phyloP scores from a whole-genome alignment of 2,797 vertebrate genomes.

The Steatocranus sp. region DNA sequence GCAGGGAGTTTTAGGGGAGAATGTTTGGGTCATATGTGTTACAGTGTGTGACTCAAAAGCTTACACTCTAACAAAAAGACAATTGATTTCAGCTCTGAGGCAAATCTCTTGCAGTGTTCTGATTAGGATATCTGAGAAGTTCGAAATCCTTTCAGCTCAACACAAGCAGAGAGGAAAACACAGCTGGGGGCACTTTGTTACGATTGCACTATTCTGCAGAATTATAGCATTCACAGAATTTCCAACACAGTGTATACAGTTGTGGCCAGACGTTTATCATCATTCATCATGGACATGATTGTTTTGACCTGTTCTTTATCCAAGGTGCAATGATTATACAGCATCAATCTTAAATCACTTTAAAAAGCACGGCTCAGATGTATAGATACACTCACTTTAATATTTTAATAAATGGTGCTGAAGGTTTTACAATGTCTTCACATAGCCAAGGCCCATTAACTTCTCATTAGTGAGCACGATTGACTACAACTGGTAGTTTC shows the following conservation, averaged over 20 bases:
- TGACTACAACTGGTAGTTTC: background rate
- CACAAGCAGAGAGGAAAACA: slow-evolving; percentile 1
- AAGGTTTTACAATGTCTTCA: background rate
- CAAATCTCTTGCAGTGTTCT: slow-evolving; percentile 49
- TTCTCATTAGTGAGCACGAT: background rate
- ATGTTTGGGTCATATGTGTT: slow-evolving; percentile 34
- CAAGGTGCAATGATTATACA: background rate
- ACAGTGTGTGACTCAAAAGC: slow-evolving; percentile 44
- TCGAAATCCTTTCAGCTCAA: slow-evolving; percentile 37
- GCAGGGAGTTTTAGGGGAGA: slow-evolving; percentile 19
- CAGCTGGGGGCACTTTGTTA: slow-evolving; percentile 20
- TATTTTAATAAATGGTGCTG: background rate
- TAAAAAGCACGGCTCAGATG: background rate
- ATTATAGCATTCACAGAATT: slow-evolving; percentile 12
- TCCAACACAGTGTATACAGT: background rate
- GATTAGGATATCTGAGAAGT: slow-evolving; percentile 48
- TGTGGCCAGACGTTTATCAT: background rate
- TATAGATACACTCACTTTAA: background rate
- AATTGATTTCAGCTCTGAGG: slow-evolving; percentile 59
- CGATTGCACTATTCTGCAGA: background rate
- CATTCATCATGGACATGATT: background rate
- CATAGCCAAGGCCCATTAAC: background rate
- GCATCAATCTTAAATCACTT: background rate
- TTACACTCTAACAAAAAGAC: slow-evolving; percentile 41
- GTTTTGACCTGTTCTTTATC: background rate